Conservation (phyloP, 30 jellyfish, hydroid and myxozoan genomes). For the Mastigias papua region DNA sequence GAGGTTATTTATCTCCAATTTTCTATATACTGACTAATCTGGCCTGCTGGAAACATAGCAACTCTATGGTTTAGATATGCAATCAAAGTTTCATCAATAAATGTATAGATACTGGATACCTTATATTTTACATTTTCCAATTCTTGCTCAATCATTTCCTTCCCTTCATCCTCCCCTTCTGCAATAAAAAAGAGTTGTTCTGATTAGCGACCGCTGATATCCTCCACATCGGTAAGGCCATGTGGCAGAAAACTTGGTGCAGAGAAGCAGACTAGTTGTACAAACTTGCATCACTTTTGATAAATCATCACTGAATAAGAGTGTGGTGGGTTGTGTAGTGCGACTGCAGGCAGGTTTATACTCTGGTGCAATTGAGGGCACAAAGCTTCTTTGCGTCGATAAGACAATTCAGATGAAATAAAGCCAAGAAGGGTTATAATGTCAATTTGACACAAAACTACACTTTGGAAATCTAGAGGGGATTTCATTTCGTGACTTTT, state of each 20-base stretch:
- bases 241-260: neutral
- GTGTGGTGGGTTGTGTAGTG: neutral
- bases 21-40: neutral
- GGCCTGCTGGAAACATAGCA: constrained; percentile 22
- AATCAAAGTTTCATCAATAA: neutral
- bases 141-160: neutral
- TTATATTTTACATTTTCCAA: neutral
- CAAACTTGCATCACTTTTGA: constrained; percentile 20
- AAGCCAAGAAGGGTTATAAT: constrained; percentile 27
- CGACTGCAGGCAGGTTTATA: constrained; percentile 29
- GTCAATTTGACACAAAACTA: constrained; percentile 16
- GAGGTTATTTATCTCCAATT: constrained; percentile 19
- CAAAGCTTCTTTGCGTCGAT: constrained; percentile 19
- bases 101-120: neutral
- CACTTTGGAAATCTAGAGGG: constrained; percentile 19
- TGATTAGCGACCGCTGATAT: neutral
- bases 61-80: neutral
- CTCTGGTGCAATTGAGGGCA: constrained; percentile 11
- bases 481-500: neutral
- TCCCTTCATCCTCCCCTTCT: constrained; percentile 46
- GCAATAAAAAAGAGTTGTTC: constrained; percentile 29
- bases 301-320: constrained; percentile 40
- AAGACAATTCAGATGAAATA: constrained; percentile 21
- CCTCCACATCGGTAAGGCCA: neutral
- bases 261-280: neutral